phyloP scores from a whole-genome alignment of 2,888 invertebrate species.

The Nysson spinosus region DNA sequence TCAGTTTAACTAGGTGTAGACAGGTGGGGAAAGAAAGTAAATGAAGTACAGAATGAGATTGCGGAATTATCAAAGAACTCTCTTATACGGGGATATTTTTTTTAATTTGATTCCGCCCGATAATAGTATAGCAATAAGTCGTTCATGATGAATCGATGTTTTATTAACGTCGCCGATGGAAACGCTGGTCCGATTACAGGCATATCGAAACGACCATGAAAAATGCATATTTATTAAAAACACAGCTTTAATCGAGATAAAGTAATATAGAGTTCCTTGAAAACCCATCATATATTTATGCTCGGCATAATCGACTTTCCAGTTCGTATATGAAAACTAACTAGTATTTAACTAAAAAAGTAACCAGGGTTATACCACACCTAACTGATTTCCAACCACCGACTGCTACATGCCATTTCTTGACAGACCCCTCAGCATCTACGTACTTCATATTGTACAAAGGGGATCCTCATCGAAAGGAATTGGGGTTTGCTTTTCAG shows the following conservation, averaged over 20 bases:
- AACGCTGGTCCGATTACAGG: too few relatives aligned
- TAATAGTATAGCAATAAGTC: conserved; percentile 43
- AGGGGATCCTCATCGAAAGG: conserved; percentile 4
- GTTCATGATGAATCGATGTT: conserved; percentile 44
- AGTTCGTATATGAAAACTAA: too few relatives aligned
- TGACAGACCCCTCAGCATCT: conserved; percentile 19
- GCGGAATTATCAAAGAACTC: conserved; percentile 64
- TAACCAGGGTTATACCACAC: too few relatives aligned
- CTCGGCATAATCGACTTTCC: too few relatives aligned
- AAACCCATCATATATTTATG: too few relatives aligned
- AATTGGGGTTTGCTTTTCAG: conserved; percentile 4
- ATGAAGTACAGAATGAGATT: conserved; percentile 65
- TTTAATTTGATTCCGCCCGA: conserved; percentile 25
- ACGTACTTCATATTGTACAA: conserved; percentile 20
- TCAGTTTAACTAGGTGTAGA: conserved; percentile 62
- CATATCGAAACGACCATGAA: too few relatives aligned
- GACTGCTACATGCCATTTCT: conserved; percentile 21
- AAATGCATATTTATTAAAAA: too few relatives aligned
- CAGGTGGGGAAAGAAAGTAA: conserved; percentile 66
- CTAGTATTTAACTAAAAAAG: too few relatives aligned
- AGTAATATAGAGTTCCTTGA: too few relatives aligned
- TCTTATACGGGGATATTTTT: conserved; percentile 57
- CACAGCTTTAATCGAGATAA: too few relatives aligned
- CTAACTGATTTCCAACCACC: conserved; percentile 23
- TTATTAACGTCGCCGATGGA: conserved; percentile 19